Evolutionary conservation across 2,888 invertebrate species (phyloP), one percentile per base, ranked within the genome.

Genomic region (Temnothorax ravouxi): DNA sequence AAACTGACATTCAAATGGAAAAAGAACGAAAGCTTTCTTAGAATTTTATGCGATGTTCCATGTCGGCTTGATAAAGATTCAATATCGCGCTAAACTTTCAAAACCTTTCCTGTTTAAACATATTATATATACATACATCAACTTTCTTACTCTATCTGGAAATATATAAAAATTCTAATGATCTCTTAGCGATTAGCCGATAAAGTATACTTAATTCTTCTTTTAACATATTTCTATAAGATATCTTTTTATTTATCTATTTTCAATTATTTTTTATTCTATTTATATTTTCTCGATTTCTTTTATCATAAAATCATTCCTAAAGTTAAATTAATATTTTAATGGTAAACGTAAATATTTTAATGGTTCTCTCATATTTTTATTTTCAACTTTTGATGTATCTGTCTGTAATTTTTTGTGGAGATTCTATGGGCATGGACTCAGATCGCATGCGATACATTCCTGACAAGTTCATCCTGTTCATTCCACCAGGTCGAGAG

Each of bases 381-480:
- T 8, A 44, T 18, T 62, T 50, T 21, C 29, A 52, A 41, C 18
- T 6, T 52, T 52, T 25, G 1, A 52, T 25, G 0, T 47, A 15
- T 34, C 18, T 50, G 1, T 29, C 18, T 29, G 0, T 62, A 52
- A 50, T 38, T 50, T 74, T 66, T 54, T 52, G n/a, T 21, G 6
- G 2, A 44, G 3, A 18, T 4, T 38, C 18, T 25, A 25, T 50
- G 13, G 0, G 5, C 4, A 18, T 50, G 34, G 18, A n/a, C 3
- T 41, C 13, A 18, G 3, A 44, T 52, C 9, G 38, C 25, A 59
- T 8, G n/a, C 56, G 25, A 83, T 69, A 69, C 54, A n/a, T 34
- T 61, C 54, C 59, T 62, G 69, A 50, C 47, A 56, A 47, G 71
- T 75, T 76, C 67, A 76, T 83, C 64, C n/a, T 56, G 64, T 69